Conservation (phyloP, 2,888 invertebrate genomes). For the Drosophila neoperkinsi region DNA sequence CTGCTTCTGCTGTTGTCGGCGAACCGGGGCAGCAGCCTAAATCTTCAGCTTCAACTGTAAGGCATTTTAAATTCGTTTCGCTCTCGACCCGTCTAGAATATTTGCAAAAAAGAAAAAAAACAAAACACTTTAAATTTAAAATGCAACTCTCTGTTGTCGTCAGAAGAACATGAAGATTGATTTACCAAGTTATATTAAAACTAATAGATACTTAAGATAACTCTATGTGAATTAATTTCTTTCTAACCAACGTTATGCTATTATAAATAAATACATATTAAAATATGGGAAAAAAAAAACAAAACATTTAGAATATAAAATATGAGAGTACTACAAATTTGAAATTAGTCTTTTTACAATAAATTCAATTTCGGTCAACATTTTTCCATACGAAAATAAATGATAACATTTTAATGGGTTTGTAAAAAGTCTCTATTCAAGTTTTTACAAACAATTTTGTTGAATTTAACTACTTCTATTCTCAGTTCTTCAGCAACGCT, state of each 20-base stretch:
- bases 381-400: not conserved
- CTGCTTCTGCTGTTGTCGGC: constrained; percentile 41
- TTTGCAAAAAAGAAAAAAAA: not conserved
- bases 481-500: constrained; percentile 72
- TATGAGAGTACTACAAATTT: not conserved
- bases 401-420: not conserved
- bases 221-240: constrained; percentile 14
- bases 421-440: not conserved
- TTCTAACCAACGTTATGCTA: constrained; percentile 8
- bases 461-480: not conserved
- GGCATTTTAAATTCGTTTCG: constrained; percentile 56
- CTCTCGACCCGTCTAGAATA: constrained; percentile 18
- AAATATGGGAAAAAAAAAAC: constrained; percentile 17
- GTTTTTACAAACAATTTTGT: not conserved
- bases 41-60: constrained; percentile 17
- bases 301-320: not conserved
- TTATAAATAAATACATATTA: constrained; percentile 14
- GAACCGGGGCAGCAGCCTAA: constrained; percentile 20
- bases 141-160: constrained; percentile 8
- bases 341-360: not conserved
- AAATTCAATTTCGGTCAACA: not conserved
- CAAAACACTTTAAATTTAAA: constrained; percentile 14
- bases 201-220: constrained; percentile 46
- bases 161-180: constrained; percentile 49
- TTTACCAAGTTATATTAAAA: constrained; percentile 61